Percentiles rank a stretch among this genome's conserved stretches.
phyloP scores from a whole-genome alignment of 2,888 invertebrate species.

The Leptopilina drosophilae region DNA sequence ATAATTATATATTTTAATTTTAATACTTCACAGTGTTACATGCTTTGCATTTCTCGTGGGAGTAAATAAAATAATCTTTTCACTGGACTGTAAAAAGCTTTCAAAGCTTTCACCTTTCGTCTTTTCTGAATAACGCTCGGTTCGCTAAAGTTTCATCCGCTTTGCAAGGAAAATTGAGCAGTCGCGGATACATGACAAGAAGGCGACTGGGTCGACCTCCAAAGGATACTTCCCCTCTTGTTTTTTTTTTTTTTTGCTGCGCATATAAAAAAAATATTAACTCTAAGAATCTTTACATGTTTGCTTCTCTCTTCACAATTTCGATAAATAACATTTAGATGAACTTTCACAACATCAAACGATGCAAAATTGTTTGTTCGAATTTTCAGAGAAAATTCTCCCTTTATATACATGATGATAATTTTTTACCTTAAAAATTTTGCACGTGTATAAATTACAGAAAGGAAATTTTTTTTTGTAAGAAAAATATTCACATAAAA shows the following conservation, averaged over 20 bases:
- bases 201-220: constrained; percentile 2
- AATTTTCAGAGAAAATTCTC: too few species aligned
- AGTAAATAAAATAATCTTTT: constrained; percentile 38
- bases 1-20: background rate
- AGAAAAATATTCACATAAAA: too few species aligned
- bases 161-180: constrained; percentile 31
- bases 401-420: too few species aligned
- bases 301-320: background rate
- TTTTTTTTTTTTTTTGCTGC: background rate
- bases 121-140: constrained; percentile 27
- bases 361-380: background rate
- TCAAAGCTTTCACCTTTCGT: constrained; percentile 30
- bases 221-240: constrained; percentile 9
- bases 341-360: background rate
- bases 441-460: too few species aligned
- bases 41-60: background rate
- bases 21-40: background rate
- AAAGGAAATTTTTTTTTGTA: too few species aligned
- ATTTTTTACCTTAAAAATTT: too few species aligned
- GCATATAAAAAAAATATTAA: constrained; percentile 5
- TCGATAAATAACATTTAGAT: background rate
- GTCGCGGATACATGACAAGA: constrained; percentile 31
- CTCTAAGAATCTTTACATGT: background rate
- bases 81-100: constrained; percentile 26
- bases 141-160: constrained; percentile 38